These are phyloP conservation scores for Channa argus DNA, from an alignment of 2,113 vertebrate species.

Conservation along the genomic window DNA sequence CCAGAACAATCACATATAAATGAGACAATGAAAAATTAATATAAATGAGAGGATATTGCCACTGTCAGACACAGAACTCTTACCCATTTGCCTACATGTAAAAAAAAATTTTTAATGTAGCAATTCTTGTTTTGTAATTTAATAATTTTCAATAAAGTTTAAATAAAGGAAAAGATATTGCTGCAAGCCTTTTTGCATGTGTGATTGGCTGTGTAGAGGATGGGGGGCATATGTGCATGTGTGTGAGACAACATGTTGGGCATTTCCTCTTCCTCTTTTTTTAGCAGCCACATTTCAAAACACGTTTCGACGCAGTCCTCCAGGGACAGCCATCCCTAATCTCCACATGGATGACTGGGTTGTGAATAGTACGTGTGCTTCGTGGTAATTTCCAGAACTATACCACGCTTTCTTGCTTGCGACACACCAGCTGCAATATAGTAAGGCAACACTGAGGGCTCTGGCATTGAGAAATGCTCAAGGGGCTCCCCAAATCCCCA, in stretches of 20 bases:
- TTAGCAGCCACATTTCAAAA: slow-evolving; percentile 1
- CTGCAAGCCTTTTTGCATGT: neutral
- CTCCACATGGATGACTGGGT: slow-evolving; percentile 60
- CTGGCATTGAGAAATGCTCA: slow-evolving; percentile 18
- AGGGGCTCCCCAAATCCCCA: slow-evolving; percentile 57
- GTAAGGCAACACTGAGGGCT: neutral
- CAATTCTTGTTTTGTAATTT: neutral
- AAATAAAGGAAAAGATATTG: neutral
- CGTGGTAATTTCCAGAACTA: slow-evolving; percentile 67
- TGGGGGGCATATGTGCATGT: neutral
- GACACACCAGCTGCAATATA: slow-evolving; percentile 52
- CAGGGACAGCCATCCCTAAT: slow-evolving; percentile 63
- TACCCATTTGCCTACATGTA: neutral
- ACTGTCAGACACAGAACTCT: neutral
- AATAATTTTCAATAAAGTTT: neutral
- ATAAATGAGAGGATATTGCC: neutral
- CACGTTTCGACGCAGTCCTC: slow-evolving; percentile 63
- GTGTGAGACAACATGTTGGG: neutral
- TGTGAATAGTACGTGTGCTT: slow-evolving; percentile 21
- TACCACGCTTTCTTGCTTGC: neutral
- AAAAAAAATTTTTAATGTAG: neutral
- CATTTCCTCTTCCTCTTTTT: slow-evolving; percentile 62
- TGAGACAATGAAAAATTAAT: neutral
- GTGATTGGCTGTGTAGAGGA: neutral
- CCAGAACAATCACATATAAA: slow-evolving; percentile 62